These are phyloP conservation scores for Dryobotodes eremita DNA, from an alignment of 2,888 invertebrate genomes.

Conservation along the genomic window DNA sequence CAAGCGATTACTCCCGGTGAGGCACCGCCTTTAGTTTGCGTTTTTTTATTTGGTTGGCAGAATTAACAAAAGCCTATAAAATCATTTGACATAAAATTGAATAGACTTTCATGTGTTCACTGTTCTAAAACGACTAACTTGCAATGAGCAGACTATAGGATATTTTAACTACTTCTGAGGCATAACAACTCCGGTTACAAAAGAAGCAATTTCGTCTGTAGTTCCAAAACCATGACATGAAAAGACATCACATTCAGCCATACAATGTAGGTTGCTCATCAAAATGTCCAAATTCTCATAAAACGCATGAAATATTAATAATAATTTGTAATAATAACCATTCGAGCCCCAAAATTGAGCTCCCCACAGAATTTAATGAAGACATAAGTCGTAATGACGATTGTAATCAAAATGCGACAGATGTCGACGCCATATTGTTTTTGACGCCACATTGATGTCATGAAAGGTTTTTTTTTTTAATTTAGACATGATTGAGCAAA, in stretches of 20 bases:
- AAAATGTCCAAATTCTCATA: conserved; percentile 2
- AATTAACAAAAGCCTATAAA: background rate
- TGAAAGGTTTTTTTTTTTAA: conserved; percentile 40
- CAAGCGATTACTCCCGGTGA: too few species aligned
- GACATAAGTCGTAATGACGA: conserved; percentile 58
- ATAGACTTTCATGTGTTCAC: background rate
- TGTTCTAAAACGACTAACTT: conserved; percentile 7
- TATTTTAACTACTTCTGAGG: background rate
- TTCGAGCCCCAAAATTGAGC: conserved; percentile 43
- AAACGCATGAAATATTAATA: conserved; percentile 18
- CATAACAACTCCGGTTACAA: background rate
- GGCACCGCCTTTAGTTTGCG: too few species aligned
- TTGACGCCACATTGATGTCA: conserved; percentile 52
- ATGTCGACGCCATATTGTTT: conserved; percentile 65
- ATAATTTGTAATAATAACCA: conserved; percentile 38
- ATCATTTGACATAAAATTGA: background rate
- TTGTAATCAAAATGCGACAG: conserved; percentile 67
- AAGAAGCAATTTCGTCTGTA: conserved; percentile 14
- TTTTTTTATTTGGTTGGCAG: background rate
- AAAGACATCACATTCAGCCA: conserved; percentile 10
- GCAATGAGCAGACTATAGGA: background rate
- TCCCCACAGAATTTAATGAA: conserved; percentile 55
- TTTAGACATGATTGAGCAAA: conserved; percentile 27
- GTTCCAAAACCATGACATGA: conserved; percentile 6
- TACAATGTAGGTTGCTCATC: conserved; percentile 39